Evolutionary conservation across 2,888 invertebrate genomes (phyloP).

Genomic region (Notodonta dromedarius): DNA sequence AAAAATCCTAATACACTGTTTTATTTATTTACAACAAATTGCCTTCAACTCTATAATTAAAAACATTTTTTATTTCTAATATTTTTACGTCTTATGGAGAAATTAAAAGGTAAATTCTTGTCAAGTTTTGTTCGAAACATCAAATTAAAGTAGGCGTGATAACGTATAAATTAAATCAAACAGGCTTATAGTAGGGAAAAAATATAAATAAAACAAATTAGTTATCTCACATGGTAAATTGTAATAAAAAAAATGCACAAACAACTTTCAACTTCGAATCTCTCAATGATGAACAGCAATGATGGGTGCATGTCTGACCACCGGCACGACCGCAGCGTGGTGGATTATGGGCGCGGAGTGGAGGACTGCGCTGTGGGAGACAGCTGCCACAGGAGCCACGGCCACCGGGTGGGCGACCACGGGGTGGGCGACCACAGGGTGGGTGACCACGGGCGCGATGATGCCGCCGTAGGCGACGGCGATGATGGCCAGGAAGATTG

Average conservation of each 20-base stretch:
- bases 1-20: too few species aligned
- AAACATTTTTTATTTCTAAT: too few species aligned
- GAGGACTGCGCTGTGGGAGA: conserved; percentile 50
- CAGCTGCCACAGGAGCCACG: conserved; percentile 48
- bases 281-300: conserved; percentile 67
- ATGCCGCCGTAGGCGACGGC: conserved; percentile 70
- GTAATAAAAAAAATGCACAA: conserved; percentile 17
- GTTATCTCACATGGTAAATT: conserved; percentile 12
- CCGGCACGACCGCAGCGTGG: conserved; percentile 50
- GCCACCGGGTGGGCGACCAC: conserved; percentile 56
- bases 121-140: too few species aligned
- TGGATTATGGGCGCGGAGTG: conserved; percentile 56
- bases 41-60: too few species aligned
- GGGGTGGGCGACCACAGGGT: conserved; percentile 55
- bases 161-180: too few species aligned
- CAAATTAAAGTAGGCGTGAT: too few species aligned
- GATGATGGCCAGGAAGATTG: conserved; percentile 68
- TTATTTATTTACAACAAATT: too few species aligned
- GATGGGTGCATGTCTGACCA: conserved; percentile 63
- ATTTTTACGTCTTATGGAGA: too few species aligned
- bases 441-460: conserved; percentile 61
- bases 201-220: background rate
- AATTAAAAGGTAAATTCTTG: too few species aligned
- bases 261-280: conserved; percentile 11
- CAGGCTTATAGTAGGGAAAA: too few species aligned